These are phyloP conservation scores for Neofelis nebulosa DNA, from an alignment of 2,113 vertebrate species.

Conservation along the genomic window DNA sequence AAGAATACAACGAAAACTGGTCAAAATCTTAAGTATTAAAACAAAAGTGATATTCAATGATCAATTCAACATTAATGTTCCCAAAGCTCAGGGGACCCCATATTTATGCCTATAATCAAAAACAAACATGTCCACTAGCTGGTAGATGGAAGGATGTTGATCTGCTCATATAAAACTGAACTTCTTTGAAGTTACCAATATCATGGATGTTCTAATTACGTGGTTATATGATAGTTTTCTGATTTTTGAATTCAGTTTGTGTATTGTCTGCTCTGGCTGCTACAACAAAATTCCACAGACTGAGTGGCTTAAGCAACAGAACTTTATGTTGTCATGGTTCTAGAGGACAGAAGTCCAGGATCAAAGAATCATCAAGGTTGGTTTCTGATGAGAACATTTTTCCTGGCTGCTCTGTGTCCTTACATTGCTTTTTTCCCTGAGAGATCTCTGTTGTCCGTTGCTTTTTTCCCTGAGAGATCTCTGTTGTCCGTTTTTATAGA, in stretches of 20 bases:
- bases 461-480: not conserved
- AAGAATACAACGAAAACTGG: not conserved
- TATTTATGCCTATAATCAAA: not conserved
- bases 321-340: not conserved
- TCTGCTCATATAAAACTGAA: not conserved
- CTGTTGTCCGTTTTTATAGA: not conserved
- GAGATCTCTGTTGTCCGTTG: not conserved
- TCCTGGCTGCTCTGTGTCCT: not conserved
- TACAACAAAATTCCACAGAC: not conserved
- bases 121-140: not conserved
- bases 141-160: not conserved
- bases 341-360: not conserved
- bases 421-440: not conserved
- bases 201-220: conserved; percentile 1
- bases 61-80: not conserved
- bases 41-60: not conserved
- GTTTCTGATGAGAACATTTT: not conserved
- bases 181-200: conserved; percentile 18
- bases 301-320: not conserved
- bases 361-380: not conserved
- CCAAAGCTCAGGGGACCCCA: not conserved
- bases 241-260: conserved; percentile 24
- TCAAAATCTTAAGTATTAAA: not conserved
- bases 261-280: not conserved
- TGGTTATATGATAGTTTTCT: not conserved